Conservation (phyloP, 2,888 invertebrate species). For the Automeris io region DNA sequence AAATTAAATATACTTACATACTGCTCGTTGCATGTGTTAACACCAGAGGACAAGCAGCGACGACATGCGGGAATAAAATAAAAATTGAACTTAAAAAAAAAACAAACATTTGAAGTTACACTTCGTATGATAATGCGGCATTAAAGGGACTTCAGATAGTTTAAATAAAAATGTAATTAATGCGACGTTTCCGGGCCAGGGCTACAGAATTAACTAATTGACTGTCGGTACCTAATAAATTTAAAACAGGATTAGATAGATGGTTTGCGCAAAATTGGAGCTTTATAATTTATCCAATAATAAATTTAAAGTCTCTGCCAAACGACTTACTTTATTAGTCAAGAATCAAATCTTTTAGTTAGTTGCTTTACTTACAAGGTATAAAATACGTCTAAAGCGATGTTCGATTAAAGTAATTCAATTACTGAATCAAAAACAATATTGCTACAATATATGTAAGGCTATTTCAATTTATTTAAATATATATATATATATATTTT, state of each 20-base stretch:
- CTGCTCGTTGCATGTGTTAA: constrained; percentile 36
- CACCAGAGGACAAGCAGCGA: constrained; percentile 24
- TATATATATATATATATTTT: too few species aligned
- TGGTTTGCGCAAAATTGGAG: constrained; percentile 61
- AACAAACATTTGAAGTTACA: constrained; percentile 10
- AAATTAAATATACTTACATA: constrained; percentile 55
- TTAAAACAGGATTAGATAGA: constrained; percentile 69
- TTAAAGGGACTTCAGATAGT: constrained; percentile 37
- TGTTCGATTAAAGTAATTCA: too few species aligned
- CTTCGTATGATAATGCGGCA: constrained; percentile 18
- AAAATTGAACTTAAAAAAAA: constrained; percentile 16
- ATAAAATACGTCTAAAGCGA: too few species aligned
- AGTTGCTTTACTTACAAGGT: too few species aligned
- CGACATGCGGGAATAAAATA: constrained; percentile 40
- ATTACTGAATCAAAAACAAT: too few species aligned
- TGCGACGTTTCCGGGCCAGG: constrained; percentile 64
- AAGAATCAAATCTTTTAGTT: constrained; percentile 12
- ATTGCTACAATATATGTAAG: too few species aligned
- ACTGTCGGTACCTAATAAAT: constrained; percentile 72
- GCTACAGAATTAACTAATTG: constrained; percentile 69
- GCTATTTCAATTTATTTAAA: too few species aligned
- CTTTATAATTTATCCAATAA: constrained; percentile 69
- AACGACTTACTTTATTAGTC: constrained; percentile 43
- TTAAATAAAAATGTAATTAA: constrained; percentile 56
- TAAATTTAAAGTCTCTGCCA: constrained; percentile 58